phyloP scores from a whole-genome alignment of 2,113 vertebrate species.

The Corvus moneduloides region DNA sequence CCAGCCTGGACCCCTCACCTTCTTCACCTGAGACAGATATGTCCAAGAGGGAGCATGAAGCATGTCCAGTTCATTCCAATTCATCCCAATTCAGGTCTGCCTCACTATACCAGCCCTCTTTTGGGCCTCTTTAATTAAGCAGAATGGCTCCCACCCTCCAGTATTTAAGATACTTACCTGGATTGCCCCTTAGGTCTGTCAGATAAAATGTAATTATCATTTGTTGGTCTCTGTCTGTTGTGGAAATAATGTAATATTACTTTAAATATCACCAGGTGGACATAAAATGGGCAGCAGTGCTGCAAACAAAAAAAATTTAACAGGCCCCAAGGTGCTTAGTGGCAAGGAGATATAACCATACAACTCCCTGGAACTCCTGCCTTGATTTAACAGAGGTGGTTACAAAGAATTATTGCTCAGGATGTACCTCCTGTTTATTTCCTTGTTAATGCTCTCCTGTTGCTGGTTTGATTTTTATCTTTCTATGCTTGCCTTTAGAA shows the following conservation, averaged over 20 bases:
- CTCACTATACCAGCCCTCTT: not conserved
- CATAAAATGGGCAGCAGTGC: not conserved
- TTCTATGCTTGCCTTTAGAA: constrained; percentile 7
- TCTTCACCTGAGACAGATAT: not conserved
- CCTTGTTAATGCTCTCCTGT: not conserved
- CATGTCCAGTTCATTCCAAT: not conserved
- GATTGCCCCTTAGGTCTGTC: not conserved
- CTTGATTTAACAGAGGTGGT: constrained; percentile 16
- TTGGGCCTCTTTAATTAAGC: not conserved
- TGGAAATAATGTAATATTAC: not conserved
- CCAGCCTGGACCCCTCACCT: not conserved
- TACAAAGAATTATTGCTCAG: constrained; percentile 32
- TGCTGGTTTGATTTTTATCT: constrained; percentile 40
- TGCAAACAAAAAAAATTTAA: constrained; percentile 22
- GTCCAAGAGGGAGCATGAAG: accelerated
- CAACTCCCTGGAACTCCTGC: not conserved
- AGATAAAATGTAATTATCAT: not conserved
- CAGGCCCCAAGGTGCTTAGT: not conserved
- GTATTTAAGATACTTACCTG: not conserved
- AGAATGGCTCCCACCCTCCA: not conserved
- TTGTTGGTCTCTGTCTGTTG: not conserved
- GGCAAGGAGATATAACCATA: not conserved
- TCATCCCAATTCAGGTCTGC: not conserved
- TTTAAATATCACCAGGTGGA: not conserved
- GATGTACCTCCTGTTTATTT: constrained; percentile 12